These are phyloP conservation scores for Cuniculus paca DNA, from an alignment of 2,797 vertebrate genomes.

Conservation along the genomic window DNA sequence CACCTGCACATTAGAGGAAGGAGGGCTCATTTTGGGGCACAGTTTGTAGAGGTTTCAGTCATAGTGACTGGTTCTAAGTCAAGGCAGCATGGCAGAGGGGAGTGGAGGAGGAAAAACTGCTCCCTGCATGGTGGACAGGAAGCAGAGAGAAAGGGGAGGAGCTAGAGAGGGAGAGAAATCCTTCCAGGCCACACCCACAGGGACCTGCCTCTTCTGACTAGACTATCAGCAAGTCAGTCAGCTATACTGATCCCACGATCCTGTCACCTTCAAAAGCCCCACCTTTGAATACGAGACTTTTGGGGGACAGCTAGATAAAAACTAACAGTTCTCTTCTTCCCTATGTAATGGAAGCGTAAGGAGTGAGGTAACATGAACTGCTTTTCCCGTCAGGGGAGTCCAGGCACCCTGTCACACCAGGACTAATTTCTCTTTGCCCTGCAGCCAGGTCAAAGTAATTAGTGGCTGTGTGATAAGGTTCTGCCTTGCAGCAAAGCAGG, in stretches of 20 bases:
- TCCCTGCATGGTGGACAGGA: not conserved
- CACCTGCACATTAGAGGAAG: not conserved
- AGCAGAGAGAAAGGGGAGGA: not conserved
- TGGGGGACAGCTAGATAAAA: not conserved
- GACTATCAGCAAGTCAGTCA: not conserved
- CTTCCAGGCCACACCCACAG: not conserved
- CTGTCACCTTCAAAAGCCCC: not conserved
- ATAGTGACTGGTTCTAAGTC: not conserved
- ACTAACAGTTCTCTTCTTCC: not conserved
- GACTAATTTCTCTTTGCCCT: conserved; percentile 18
- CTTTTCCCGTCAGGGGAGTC: not conserved
- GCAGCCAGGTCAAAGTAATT: not conserved
- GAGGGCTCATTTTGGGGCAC: not conserved
- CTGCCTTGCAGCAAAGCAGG: not conserved
- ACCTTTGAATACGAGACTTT: not conserved
- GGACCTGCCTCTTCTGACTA: not conserved
- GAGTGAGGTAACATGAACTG: not conserved
- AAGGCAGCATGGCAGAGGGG: not conserved
- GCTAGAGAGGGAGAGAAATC: not conserved
- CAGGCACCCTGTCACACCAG: not conserved
- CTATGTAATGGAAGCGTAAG: not conserved
- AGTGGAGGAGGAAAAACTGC: not conserved
- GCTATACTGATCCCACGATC: not conserved
- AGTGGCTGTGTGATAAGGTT: not conserved
- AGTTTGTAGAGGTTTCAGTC: not conserved